Percentiles rank a stretch among this genome's conserved stretches.
phyloP scores from a whole-genome alignment of 1,140 invertebrate species.

The Drosophila ambigua region DNA sequence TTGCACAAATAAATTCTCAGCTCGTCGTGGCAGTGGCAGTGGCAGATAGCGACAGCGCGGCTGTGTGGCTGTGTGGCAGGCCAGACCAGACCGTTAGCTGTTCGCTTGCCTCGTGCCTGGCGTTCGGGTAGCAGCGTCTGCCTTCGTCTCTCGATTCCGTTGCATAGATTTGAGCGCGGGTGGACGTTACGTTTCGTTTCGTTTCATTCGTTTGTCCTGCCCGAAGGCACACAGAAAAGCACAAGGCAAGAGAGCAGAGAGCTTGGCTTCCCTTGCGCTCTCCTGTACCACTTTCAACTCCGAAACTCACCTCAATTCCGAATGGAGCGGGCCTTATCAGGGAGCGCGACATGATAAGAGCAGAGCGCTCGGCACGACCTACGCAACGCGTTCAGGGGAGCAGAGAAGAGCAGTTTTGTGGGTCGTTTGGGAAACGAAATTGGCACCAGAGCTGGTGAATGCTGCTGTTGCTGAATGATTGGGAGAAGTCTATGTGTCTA shows the following conservation, averaged over 20 bases:
- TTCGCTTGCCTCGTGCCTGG: slow-evolving; percentile 21
- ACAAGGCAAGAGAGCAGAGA: background rate
- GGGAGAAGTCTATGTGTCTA: too few species aligned
- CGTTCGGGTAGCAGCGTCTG: slow-evolving; percentile 30
- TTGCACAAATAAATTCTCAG: slow-evolving; percentile 76
- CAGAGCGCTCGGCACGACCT: slow-evolving; percentile 46
- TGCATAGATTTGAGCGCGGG: slow-evolving; percentile 60
- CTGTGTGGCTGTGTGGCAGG: slow-evolving; percentile 32
- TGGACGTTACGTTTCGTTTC: slow-evolving; percentile 41
- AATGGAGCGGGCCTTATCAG: slow-evolving; percentile 52
- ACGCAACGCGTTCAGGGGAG: slow-evolving; percentile 28
- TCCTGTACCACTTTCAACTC: slow-evolving; percentile 42
- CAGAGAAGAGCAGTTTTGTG: background rate
- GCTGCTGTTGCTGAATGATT: too few species aligned
- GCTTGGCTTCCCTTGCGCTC: slow-evolving; percentile 7
- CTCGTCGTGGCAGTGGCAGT: slow-evolving; percentile 39
- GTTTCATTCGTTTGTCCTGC: slow-evolving; percentile 20
- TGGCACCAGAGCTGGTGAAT: background rate
- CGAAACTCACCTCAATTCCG: slow-evolving; percentile 70
- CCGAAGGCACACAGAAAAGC: background rate
- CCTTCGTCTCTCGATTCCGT: slow-evolving; percentile 30
- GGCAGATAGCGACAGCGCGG: slow-evolving; percentile 10
- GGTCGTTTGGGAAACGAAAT: slow-evolving; percentile 1
- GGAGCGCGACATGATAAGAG: slow-evolving; percentile 63
- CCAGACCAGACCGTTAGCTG: background rate